phyloP scores from a whole-genome alignment of 1,140 invertebrate species.

The Drosophila ananassae region DNA sequence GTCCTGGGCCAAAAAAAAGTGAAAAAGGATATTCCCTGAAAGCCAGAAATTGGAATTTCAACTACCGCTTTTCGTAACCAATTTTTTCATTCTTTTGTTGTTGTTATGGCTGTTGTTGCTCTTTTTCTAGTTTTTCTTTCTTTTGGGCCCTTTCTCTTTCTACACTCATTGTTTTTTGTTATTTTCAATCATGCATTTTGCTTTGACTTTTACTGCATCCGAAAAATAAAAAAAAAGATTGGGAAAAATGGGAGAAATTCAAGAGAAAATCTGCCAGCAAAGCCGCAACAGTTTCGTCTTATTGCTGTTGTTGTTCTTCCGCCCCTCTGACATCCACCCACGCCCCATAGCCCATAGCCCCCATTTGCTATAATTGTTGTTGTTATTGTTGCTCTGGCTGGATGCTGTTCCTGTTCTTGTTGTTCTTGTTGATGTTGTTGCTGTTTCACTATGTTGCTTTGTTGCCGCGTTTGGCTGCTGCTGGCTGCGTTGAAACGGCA shows the following conservation, averaged over 20 bases:
- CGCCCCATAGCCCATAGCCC: background rate
- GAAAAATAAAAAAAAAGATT: conserved; percentile 26
- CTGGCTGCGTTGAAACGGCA: conserved; percentile 48
- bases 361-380: conserved; percentile 45
- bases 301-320: conserved; percentile 31
- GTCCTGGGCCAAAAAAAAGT: background rate
- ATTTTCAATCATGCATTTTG: conserved; percentile 73
- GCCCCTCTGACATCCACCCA: background rate
- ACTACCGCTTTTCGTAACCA: conserved; percentile 37
- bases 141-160: conserved; percentile 10
- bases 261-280: conserved; percentile 54
- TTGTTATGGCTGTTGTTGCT: conserved; percentile 42
- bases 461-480: conserved; percentile 38
- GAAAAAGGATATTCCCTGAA: background rate
- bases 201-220: conserved; percentile 74
- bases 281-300: conserved; percentile 58
- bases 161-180: conserved; percentile 33
- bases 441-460: conserved; percentile 63
- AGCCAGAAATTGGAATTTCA: conserved; percentile 45
- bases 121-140: conserved; percentile 25
- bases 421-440: conserved; percentile 55
- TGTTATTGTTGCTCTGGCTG: conserved; percentile 41
- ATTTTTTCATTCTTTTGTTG: conserved; percentile 7
- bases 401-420: conserved; percentile 26
- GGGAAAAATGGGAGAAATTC: conserved; percentile 17